These are phyloP conservation scores for Philaethria dido DNA, from an alignment of 2,888 invertebrate genomes.

Conservation along the genomic window DNA sequence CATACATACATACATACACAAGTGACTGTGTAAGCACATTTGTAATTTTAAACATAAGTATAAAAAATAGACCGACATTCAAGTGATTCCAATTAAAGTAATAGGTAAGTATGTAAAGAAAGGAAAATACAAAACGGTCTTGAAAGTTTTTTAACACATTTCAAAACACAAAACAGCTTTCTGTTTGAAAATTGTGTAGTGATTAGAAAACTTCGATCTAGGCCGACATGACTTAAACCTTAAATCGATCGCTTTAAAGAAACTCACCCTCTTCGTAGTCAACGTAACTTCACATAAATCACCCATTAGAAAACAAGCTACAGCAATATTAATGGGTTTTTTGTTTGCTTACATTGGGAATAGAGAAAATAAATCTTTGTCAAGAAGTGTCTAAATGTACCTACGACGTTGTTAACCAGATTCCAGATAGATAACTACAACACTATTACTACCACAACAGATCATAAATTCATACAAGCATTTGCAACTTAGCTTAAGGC, in stretches of 20 bases:
- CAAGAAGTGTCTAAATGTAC: not conserved
- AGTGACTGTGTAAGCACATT: no score
- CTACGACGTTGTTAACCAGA: not conserved
- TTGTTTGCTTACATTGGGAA: not conserved
- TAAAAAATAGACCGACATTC: no score
- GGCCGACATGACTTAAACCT: conserved; percentile 54
- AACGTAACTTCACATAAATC: conserved; percentile 51
- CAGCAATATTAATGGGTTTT: conserved; percentile 1
- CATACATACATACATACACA: no score
- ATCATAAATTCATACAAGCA: conserved; percentile 13
- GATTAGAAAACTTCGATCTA: conserved; percentile 61
- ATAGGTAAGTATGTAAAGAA: not conserved
- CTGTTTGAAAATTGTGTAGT: conserved; percentile 38
- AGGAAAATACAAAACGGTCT: not conserved
- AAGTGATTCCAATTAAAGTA: not conserved
- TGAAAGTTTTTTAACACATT: not conserved
- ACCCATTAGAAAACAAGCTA: conserved; percentile 15
- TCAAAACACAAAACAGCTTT: not conserved
- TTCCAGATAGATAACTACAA: not conserved
- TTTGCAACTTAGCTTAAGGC: conserved; percentile 7
- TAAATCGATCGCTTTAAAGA: conserved; percentile 54
- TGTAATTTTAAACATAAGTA: no score
- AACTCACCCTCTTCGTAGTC: conserved; percentile 53
- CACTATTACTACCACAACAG: not conserved
- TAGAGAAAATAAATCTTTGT: not conserved